A percentile compares a stretch with the other conserved stretches of the same genome.
These are phyloP conservation scores for Erebia epiphron DNA, from an alignment of 2,888 invertebrate genomes.

Conservation along the genomic window DNA sequence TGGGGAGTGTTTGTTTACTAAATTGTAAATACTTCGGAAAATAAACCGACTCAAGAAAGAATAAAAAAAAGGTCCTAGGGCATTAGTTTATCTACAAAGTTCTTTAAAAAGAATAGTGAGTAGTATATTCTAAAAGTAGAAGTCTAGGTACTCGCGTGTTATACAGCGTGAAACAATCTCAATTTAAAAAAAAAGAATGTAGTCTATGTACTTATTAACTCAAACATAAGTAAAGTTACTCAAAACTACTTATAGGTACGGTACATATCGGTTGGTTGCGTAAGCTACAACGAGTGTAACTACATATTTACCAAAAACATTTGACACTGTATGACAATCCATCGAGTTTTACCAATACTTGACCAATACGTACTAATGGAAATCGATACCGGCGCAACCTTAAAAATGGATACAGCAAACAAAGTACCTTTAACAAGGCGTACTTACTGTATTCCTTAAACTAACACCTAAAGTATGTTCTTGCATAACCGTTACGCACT, in stretches of 20 bases:
- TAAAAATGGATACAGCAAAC: conserved; percentile 23
- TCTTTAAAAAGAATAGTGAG: too few relatives aligned
- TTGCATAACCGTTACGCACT: conserved; percentile 10
- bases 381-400: conserved; percentile 20
- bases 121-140: too few relatives aligned
- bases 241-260: background rate
- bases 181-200: too few relatives aligned
- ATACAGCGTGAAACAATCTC: too few relatives aligned
- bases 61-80: too few relatives aligned
- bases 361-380: conserved; percentile 18
- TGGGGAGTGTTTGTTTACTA: too few relatives aligned
- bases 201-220: too few relatives aligned
- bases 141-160: too few relatives aligned
- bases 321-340: conserved; percentile 13
- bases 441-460: conserved; percentile 17
- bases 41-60: too few relatives aligned
- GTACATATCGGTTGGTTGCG: background rate
- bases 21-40: too few relatives aligned
- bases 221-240: background rate
- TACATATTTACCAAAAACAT: conserved; percentile 18
- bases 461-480: conserved; percentile 15
- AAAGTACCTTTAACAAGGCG: conserved; percentile 18
- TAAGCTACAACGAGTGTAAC: background rate
- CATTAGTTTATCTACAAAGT: too few relatives aligned
- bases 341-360: conserved; percentile 21